Evolutionary conservation across 1,140 invertebrate genomes (phyloP).

Genomic region (Heliconius eleuchia): DNA sequence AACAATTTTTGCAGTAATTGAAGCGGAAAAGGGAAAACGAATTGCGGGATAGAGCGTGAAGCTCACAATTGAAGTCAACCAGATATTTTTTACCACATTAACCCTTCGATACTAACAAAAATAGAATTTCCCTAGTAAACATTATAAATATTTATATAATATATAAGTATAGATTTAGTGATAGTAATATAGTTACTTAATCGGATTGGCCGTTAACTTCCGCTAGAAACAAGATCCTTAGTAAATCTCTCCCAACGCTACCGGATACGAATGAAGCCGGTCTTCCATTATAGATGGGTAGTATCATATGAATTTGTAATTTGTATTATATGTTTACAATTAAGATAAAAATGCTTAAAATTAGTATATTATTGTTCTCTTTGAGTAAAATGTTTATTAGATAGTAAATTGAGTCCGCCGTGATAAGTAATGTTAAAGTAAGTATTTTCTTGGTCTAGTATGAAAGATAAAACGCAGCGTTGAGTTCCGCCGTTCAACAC

Average conservation of each 20-base stretch:
- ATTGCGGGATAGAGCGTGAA: too few species aligned
- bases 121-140: too few species aligned
- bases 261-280: constrained; percentile 5
- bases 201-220: neutral
- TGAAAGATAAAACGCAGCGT: too few species aligned
- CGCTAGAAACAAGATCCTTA: constrained; percentile 3
- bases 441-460: too few species aligned
- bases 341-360: neutral
- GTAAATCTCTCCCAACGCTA: neutral
- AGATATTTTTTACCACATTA: neutral
- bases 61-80: neutral
- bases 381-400: neutral
- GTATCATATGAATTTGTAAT: neutral
- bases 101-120: too few species aligned
- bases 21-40: too few species aligned
- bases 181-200: neutral
- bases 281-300: neutral
- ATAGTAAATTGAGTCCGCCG: too few species aligned
- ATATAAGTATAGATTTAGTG: neutral
- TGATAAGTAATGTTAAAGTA: too few species aligned
- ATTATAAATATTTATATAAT: neutral
- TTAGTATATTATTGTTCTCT: neutral
- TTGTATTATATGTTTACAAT: neutral
- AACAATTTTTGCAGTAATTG: too few species aligned
- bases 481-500: too few species aligned